Evolutionary conservation across 2,797 vertebrate species (phyloP), one percentile per base, ranked within the genome.

Genomic region (Anniella stebbinsi): DNA sequence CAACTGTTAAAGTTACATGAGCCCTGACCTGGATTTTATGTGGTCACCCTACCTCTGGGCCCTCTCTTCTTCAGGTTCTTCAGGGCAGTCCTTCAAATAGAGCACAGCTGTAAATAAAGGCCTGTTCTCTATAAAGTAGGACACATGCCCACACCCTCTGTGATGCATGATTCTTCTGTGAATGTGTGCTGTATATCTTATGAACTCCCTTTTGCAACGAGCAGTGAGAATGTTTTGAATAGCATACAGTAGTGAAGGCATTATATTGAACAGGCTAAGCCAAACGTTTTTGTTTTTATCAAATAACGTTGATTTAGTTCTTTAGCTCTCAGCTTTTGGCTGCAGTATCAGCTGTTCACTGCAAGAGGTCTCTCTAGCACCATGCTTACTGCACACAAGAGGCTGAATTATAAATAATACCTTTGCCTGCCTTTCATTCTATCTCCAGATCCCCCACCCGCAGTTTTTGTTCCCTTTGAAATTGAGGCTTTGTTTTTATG

Each of bases 361-460:
- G 92, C 92, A 88, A 96, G 96, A 91, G 95, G 95, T 95, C 96
- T 89, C 94, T 93, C 92, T 92, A 95, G 91, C 88, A 91, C 93
- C 10, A 12, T 0, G 0, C 66, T 91, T 92, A 11, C 11, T 54
- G 12, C 0, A 0, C 1, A 0, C 0, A 18, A 48, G 0, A 28
- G 0, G 0, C 23, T 0, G 78, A 25, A 77, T 54, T 1, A 33
- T 57, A 41, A 4, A 66, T 67, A 17, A 84, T 70, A 76, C 15
- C 57, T n/a, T 0, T 0, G 45, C 3, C 87, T 77, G 73, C 45
- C 63, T 0, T 0, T 2, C 10, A 25, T 30, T 6, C 83, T 41
- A 13, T 11, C 36, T 70, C 36, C 6, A 17, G 30, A 41, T 8
- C 10, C 36, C 4, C 23, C n/a, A n/a, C 17, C 21, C 28, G 12